Evolutionary conservation across 2,113 vertebrate species (phyloP).

Genomic region (Pleuronectes platessa): DNA sequence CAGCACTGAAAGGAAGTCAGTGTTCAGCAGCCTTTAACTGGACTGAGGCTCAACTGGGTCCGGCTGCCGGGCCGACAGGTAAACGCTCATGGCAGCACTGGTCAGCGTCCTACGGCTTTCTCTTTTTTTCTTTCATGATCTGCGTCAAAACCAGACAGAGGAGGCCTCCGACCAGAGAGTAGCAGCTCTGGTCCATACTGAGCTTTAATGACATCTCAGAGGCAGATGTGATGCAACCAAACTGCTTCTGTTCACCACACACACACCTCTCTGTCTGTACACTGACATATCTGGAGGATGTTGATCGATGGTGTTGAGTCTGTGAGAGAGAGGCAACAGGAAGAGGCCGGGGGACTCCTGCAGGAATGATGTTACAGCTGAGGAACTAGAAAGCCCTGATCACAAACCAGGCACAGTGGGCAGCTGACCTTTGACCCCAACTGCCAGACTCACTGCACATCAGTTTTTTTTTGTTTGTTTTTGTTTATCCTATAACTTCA

Average conservation of each 20-base stretch:
- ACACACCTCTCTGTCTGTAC: no score
- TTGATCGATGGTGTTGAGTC: no score
- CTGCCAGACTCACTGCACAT: background rate
- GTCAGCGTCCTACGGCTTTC: no score
- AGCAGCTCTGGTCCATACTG: background rate
- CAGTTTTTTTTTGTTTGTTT: background rate
- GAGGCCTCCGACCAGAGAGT: slow-evolving; percentile 11
- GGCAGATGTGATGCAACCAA: no score
- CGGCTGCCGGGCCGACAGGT: background rate
- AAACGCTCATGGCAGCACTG: background rate
- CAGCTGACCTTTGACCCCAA: background rate
- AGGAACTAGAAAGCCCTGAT: no score
- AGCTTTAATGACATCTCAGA: background rate
- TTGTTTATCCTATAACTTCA: no score
- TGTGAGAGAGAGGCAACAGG: no score
- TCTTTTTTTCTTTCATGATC: background rate
- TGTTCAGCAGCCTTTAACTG: slow-evolving; percentile 39
- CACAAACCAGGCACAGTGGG: background rate
- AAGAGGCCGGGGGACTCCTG: no score
- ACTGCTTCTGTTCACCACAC: no score
- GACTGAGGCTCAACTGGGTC: slow-evolving; percentile 8
- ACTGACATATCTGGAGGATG: no score
- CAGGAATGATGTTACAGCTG: no score
- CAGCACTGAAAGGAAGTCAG: slow-evolving; percentile 53
- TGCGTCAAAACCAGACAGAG: slow-evolving; percentile 3